phyloP scores from a whole-genome alignment of 2,888 invertebrate genomes.

The Graphium colonna region DNA sequence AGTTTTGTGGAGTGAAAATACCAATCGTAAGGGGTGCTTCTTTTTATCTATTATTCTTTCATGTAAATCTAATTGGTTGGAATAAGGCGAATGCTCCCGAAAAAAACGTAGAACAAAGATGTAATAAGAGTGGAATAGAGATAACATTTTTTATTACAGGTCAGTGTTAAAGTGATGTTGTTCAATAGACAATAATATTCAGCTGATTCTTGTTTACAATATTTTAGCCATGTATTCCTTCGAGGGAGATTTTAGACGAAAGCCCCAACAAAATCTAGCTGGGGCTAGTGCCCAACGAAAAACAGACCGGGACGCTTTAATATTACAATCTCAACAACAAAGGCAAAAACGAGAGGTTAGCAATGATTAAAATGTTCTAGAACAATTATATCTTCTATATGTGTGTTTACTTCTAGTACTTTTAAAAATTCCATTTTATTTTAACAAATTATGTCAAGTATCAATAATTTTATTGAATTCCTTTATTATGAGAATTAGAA shows the following conservation, averaged over 20 bases:
- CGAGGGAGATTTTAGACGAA: conserved; percentile 93
- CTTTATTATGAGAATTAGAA: no score
- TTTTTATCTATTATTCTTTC: not conserved
- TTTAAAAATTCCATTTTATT: not conserved
- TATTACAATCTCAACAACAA: conserved; percentile 91
- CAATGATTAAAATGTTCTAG: conserved; percentile 8
- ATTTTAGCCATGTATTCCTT: conserved; percentile 84
- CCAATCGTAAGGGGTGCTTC: no score
- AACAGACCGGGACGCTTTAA: conserved; percentile 83
- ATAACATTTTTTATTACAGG: conserved; percentile 8
- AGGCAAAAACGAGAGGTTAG: conserved; percentile 91
- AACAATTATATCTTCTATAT: not conserved
- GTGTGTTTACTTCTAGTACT: no score
- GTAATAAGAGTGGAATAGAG: conserved; percentile 16
- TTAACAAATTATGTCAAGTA: not conserved
- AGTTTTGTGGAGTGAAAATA: no score
- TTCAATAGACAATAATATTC: conserved; percentile 37
- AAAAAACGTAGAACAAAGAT: conserved; percentile 1
- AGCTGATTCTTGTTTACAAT: conserved; percentile 43
- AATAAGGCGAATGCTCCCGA: not conserved
- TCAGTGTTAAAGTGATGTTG: conserved; percentile 31
- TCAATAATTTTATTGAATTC: not conserved
- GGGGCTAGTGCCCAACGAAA: conserved; percentile 89
- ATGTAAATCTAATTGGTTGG: not conserved
- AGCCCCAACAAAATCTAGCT: conserved; percentile 93